A percentile compares a stretch with the other conserved stretches of the same genome.
These are phyloP conservation scores for Microcebus lehilahytsara DNA, from an alignment of 2,113 vertebrate species.

Conservation along the genomic window DNA sequence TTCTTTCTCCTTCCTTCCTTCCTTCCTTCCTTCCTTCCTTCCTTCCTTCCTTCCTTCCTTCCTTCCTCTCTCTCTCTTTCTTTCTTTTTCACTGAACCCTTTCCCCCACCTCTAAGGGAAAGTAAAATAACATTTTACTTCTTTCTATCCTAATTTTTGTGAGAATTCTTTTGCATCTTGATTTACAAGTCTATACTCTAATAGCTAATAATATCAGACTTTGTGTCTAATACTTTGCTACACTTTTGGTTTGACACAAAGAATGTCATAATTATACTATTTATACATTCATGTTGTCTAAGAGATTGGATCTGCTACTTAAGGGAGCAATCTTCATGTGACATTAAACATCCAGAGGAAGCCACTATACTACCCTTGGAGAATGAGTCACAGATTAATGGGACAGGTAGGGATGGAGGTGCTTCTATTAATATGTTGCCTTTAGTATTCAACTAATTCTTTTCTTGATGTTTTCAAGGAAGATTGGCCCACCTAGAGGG, in stretches of 20 bases:
- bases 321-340: neutral
- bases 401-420: neutral
- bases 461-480: neutral
- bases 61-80: no score
- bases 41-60: no score
- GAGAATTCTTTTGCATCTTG: no score
- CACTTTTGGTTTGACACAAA: neutral
- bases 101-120: no score
- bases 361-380: neutral
- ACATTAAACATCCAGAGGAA: neutral
- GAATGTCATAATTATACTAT: neutral
- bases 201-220: neutral
- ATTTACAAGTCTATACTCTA: no score
- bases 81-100: no score
- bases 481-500: neutral
- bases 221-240: neutral
- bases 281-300: neutral
- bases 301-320: neutral
- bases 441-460: slow-evolving; percentile 23
- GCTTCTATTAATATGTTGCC: neutral
- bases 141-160: no score
- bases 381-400: slow-evolving; percentile 27
- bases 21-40: no score
- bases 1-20: no score
- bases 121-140: no score